These are phyloP conservation scores for Zaprionus ornatus DNA, from an alignment of 1,140 invertebrate species.

Conservation along the genomic window DNA sequence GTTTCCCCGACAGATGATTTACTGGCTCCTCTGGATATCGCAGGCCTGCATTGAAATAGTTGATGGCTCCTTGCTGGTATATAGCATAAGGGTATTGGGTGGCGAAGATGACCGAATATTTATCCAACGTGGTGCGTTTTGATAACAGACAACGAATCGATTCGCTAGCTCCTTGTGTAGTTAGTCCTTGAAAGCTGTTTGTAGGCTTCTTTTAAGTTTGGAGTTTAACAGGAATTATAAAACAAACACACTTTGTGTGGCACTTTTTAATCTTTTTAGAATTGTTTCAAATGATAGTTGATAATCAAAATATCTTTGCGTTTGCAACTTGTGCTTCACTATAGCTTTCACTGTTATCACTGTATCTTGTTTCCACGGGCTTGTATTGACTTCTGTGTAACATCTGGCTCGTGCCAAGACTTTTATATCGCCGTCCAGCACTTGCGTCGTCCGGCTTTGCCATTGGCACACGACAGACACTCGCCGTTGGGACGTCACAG, in stretches of 20 bases:
- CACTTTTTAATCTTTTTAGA: background rate
- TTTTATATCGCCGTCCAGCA: slow-evolving; percentile 52
- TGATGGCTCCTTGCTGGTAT: background rate
- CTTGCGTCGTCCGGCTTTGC: slow-evolving; percentile 11
- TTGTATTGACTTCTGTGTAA: slow-evolving; percentile 34
- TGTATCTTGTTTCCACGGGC: slow-evolving; percentile 11
- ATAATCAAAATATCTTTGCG: background rate
- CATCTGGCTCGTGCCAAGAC: slow-evolving; percentile 2
- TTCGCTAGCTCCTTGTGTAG: background rate
- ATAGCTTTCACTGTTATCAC: background rate
- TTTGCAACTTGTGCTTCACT: background rate
- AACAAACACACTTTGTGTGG: background rate
- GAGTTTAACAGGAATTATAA: background rate
- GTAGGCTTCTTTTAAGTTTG: background rate
- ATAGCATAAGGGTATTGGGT: slow-evolving; percentile 2
- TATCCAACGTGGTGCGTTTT: slow-evolving; percentile 31
- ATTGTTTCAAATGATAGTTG: background rate
- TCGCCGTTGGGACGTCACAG: slow-evolving; percentile 25
- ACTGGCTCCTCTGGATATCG: slow-evolving; percentile 48
- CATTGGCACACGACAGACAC: slow-evolving; percentile 51
- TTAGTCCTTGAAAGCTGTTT: background rate
- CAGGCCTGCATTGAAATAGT: slow-evolving; percentile 12
- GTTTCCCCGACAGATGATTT: slow-evolving; percentile 56
- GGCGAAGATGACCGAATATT: background rate
- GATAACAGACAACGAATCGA: background rate